Conservation (phyloP, 2,888 invertebrate species). For the Scaptomyza caliginosa region DNA sequence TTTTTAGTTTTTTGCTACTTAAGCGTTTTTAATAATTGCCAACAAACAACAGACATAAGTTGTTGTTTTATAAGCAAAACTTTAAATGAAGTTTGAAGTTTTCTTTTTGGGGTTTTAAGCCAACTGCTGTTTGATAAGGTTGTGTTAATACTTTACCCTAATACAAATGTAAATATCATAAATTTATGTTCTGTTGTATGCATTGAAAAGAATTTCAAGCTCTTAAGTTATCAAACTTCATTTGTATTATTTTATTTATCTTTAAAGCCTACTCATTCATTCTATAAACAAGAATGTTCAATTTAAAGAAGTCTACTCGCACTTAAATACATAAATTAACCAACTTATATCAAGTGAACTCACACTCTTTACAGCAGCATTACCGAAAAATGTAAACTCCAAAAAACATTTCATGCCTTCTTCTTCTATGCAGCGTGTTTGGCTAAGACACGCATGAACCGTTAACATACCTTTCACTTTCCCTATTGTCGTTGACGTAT, state of each 20-base stretch:
- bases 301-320: no score
- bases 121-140: no score
- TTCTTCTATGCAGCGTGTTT: constrained; percentile 7
- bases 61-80: no score
- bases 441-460: constrained; percentile 29
- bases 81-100: no score
- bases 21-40: constrained; percentile 10
- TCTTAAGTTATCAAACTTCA: no score
- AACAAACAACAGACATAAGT: no score
- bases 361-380: constrained; percentile 23
- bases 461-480: constrained; percentile 68
- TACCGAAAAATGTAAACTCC: background rate
- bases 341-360: constrained; percentile 10
- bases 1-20: constrained; percentile 15
- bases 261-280: no score
- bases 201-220: background rate
- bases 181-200: background rate
- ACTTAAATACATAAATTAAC: background rate
- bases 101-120: no score
- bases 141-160: no score
- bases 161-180: no score
- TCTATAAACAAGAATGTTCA: no score
- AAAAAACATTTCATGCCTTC: background rate
- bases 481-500: constrained; percentile 28
- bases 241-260: no score